These are phyloP conservation scores for Drosophila meridionalis DNA, from an alignment of 2,888 invertebrate species.

Conservation along the genomic window DNA sequence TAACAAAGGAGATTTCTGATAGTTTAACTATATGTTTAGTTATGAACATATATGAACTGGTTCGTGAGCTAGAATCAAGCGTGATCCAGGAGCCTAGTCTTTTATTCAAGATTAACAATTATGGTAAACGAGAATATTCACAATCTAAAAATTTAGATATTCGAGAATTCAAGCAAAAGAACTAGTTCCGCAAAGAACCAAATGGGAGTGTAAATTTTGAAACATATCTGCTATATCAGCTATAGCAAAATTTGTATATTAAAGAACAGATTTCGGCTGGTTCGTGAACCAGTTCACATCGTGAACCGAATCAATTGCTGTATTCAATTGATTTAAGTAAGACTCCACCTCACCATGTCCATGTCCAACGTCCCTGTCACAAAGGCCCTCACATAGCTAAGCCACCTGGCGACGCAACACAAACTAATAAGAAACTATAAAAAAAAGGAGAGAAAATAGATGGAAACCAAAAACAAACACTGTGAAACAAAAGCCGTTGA, in stretches of 20 bases:
- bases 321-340: background rate
- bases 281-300: background rate
- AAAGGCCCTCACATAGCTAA: constrained; percentile 10
- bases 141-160: background rate
- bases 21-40: too few species aligned
- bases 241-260: too few species aligned
- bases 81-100: background rate
- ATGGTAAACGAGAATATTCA: background rate
- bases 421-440: constrained; percentile 39
- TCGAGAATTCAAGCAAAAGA: background rate
- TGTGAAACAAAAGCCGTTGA: constrained; percentile 64
- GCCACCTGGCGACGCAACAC: background rate
- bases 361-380: background rate
- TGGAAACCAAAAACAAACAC: constrained; percentile 44
- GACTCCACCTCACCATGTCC: background rate
- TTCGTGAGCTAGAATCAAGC: background rate
- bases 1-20: too few species aligned
- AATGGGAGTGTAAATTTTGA: background rate
- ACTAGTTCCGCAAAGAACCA: background rate
- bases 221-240: too few species aligned
- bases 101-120: background rate
- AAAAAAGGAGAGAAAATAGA: constrained; percentile 14
- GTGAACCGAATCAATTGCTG: background rate
- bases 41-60: background rate
- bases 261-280: background rate